Base-by-base conservation (phyloP, 2,113 vertebrate species). In the Aptenodytes patagonicus region DNA sequence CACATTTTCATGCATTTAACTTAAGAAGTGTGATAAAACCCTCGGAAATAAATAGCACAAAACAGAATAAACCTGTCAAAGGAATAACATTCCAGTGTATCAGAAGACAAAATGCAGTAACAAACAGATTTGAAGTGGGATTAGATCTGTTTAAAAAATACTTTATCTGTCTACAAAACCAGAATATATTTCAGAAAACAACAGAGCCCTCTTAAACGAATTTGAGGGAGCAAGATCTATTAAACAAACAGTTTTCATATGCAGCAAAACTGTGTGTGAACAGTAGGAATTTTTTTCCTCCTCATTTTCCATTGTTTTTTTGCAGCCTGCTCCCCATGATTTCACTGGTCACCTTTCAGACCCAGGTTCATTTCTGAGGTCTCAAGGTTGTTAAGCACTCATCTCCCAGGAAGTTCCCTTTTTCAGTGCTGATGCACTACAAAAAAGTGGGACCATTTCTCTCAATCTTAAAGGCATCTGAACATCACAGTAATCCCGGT, bases 1-100 rank as follows among this genome's bases (percentile, higher is more conserved):
- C 18, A 47, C 25, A 54, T 65, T 93, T 36, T 5, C 25, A 79
- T 7, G 29, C 62, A 72, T 87, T 93, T 87, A 90, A 90, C 90
- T 85, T 94, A 92, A 90, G 79, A 46, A 71, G 58, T 46, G 57
- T 76, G n/a, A 75, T 82, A 95, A 92, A 96, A 38, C 14, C 20
- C 25, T 91, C 65, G 64, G 89, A 97, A 97, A 97, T 94, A 97
- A 97, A 97, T 62, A 95, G 91, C 62, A 12, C 19, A 38, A 85
- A 57, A 36, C 93, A 96, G 94, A 98, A 97, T 96, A 98, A 98
- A 97, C 83, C 95, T 98, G 96, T 97, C 97, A 98, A 94, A 97
- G 55, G 49, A 96, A 90, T 95, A 96, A 85, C 89, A 87, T 97
- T 93, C 47, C 83, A 91, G 85, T 11, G 66, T 77, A 90, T 94